Percentiles rank a stretch among this genome's conserved stretches.
Conservation (phyloP, 2,113 vertebrate species). For the Mesitornis unicolor region DNA sequence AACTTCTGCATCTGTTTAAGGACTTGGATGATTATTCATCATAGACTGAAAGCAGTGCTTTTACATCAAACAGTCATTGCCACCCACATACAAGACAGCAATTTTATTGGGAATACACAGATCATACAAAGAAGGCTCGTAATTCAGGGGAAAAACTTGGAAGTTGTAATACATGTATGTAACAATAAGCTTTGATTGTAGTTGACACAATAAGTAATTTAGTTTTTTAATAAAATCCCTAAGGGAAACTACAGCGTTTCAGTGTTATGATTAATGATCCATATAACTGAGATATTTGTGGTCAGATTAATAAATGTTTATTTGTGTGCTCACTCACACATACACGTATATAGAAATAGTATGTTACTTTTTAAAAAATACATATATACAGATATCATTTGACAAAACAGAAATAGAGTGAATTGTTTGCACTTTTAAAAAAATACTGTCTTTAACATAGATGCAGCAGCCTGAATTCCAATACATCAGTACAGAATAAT, state of each 20-base stretch:
- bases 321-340: background rate
- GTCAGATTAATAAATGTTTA: background rate
- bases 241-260: background rate
- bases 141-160: background rate
- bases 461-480: background rate
- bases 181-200: background rate
- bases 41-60: background rate
- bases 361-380: background rate
- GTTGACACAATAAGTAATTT: background rate
- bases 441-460: background rate
- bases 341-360: background rate
- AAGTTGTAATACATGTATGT: background rate
- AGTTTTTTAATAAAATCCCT: background rate
- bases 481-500: background rate
- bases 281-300: background rate
- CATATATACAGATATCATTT: background rate
- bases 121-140: background rate
- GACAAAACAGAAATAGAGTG: background rate
- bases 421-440: background rate
- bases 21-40: background rate
- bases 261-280: background rate
- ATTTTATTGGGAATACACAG: background rate
- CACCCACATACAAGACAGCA: background rate
- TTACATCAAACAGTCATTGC: background rate
- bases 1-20: background rate